phyloP scores from a whole-genome alignment of 2,888 invertebrate species.

The Drosophila setosimentum region DNA sequence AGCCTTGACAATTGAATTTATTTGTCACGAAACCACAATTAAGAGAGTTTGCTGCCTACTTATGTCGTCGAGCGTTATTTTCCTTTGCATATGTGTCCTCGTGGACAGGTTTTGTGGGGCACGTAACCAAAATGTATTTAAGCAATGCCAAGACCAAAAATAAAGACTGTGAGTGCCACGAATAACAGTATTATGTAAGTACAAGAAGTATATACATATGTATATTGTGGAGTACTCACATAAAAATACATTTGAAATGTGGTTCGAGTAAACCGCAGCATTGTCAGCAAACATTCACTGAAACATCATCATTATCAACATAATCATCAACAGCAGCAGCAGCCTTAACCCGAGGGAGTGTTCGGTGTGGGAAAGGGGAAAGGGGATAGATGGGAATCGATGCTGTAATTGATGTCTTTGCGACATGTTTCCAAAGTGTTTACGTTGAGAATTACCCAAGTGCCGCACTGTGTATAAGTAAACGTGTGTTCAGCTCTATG shows the following conservation, averaged over 20 bases:
- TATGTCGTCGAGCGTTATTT: conserved; percentile 14
- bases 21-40: conserved; percentile 61
- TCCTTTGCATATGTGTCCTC: conserved; percentile 25
- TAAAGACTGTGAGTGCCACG: not conserved
- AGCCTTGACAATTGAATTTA: conserved; percentile 36
- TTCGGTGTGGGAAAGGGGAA: conserved; percentile 3
- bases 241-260: conserved; percentile 76
- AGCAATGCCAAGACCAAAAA: conserved; percentile 55
- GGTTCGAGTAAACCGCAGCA: conserved; percentile 68
- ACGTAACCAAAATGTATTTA: conserved; percentile 71
- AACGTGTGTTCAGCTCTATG: conserved; percentile 9
- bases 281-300: conserved; percentile 75
- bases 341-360: conserved; percentile 25
- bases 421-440: conserved; percentile 83
- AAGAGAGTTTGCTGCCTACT: conserved; percentile 27
- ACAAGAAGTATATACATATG: not conserved
- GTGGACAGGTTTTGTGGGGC: conserved; percentile 19
- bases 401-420: conserved; percentile 84
- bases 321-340: conserved; percentile 37
- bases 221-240: conserved; percentile 49
- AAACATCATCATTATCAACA: conserved; percentile 68
- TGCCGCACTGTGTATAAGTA: conserved; percentile 52
- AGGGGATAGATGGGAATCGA: conserved; percentile 51
- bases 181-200: not conserved
- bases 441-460: conserved; percentile 80